phyloP scores from a whole-genome alignment of 1,140 invertebrate species.

The Metaphire vulgaris region DNA sequence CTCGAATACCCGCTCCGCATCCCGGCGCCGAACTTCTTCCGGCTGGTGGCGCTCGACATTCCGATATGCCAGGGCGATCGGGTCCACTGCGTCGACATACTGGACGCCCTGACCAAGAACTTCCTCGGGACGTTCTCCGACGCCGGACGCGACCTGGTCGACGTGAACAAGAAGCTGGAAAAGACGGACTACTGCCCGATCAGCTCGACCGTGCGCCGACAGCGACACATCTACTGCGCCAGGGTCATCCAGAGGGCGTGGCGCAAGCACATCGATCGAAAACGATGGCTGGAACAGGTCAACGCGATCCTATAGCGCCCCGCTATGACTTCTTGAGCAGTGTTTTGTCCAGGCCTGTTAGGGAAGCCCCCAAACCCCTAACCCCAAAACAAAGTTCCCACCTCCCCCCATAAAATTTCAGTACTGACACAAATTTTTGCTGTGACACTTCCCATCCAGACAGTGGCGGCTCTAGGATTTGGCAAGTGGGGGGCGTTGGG shows the following conservation, averaged over 20 bases:
- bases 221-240: slow-evolving; percentile 91
- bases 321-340: too few species aligned
- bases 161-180: slow-evolving; percentile 8
- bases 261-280: slow-evolving; percentile 46
- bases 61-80: slow-evolving; percentile 93
- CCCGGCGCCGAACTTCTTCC: slow-evolving; percentile 96
- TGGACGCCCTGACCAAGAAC: slow-evolving; percentile 82
- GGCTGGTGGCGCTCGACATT: slow-evolving; percentile 97
- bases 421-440: too few species aligned
- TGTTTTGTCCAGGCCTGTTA: too few species aligned
- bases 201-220: slow-evolving; percentile 84
- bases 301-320: too few species aligned
- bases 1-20: slow-evolving; percentile 61
- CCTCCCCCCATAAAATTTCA: too few species aligned
- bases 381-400: too few species aligned
- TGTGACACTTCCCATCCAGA: too few species aligned
- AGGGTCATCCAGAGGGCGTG: slow-evolving; percentile 88
- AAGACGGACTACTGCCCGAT: slow-evolving; percentile 69
- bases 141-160: slow-evolving; percentile 68
- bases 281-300: too few species aligned
- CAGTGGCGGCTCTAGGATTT: too few species aligned
- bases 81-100: slow-evolving; percentile 95
- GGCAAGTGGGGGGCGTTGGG: too few species aligned
- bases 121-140: slow-evolving; percentile 75
- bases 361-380: too few species aligned